Base-by-base conservation (phyloP, 2,888 invertebrate species). In the Mesopsocus fuscifrons region DNA sequence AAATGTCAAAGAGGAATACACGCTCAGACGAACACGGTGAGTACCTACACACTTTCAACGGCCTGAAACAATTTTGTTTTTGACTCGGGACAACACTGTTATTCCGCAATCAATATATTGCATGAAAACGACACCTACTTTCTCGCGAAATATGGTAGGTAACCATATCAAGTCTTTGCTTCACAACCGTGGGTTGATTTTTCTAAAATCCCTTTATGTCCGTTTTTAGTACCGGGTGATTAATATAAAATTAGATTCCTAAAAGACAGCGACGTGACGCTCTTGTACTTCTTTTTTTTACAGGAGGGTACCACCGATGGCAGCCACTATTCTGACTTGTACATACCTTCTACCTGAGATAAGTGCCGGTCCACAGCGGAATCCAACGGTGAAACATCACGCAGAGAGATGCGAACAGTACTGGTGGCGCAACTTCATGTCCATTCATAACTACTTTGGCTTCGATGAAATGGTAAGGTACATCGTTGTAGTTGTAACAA, bases 401-500 rank as follows among this genome's bases (percentile, higher is more conserved):
- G 69, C 77, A 0, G 65, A 72, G 35, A 69, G 75, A 44, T 77
- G 77, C 57, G 74, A 76, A 55, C 61, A 65, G 51, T 65, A 72
- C 44, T 75, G 77, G 75, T 77, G 77, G 77, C 65, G 72, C 51
- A 77, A 76, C 53, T 61, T 77, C 47, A 57, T 77, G 1, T 77
- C 77, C 50, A 74, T 77, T 43, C 77, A 77, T 53, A 77, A 77
- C 55, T 77, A 76, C 54, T 77, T 72, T 53, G 77, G 77, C 32
- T 77, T 77, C 52, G 69, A 73, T 52, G 70, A 77, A 51, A 77
- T 77, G 74, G 74, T 73, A 60, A 53, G 53, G 48, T 22, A 9
- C 44, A n/a, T n/a, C n/a, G n/a, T n/a, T n/a, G n/a, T n/a, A n/a
- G n/a, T n/a, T n/a, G n/a, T n/a, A n/a, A n/a, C n/a, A n/a, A n/a